phyloP scores from a whole-genome alignment of 2,113 vertebrate genomes.

The Engystomops pustulosus region DNA sequence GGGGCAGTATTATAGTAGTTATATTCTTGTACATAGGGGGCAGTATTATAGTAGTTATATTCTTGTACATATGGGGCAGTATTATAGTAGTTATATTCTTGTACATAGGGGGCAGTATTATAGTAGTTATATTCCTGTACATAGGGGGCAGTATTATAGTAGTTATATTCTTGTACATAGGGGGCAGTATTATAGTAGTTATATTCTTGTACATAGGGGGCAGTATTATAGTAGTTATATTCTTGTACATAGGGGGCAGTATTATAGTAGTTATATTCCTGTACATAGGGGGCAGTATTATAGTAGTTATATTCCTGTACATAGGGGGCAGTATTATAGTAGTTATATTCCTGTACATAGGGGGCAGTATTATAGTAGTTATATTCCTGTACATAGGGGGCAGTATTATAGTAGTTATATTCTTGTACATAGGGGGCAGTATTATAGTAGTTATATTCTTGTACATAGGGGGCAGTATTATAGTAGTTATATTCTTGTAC shows the following conservation, averaged over 20 bases:
- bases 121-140: conserved; percentile 8
- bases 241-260: neutral
- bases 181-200: neutral
- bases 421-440: neutral
- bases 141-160: neutral
- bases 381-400: neutral
- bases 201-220: neutral
- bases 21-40: neutral
- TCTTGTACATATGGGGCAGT: neutral
- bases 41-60: conserved; percentile 5
- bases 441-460: conserved; percentile 1
- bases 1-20: neutral
- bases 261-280: conserved; percentile 9
- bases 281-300: neutral
- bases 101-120: neutral
- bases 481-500: neutral
- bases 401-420: conserved; percentile 7
- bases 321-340: neutral
- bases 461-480: neutral
- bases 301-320: conserved; percentile 7
- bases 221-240: neutral
- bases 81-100: neutral
- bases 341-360: conserved; percentile 8
- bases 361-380: neutral
- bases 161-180: conserved; percentile 11